Percentiles rank a stretch among this genome's conserved stretches.
Conservation (phyloP, 2,888 invertebrate genomes). For the Hoplodrina blanda region DNA sequence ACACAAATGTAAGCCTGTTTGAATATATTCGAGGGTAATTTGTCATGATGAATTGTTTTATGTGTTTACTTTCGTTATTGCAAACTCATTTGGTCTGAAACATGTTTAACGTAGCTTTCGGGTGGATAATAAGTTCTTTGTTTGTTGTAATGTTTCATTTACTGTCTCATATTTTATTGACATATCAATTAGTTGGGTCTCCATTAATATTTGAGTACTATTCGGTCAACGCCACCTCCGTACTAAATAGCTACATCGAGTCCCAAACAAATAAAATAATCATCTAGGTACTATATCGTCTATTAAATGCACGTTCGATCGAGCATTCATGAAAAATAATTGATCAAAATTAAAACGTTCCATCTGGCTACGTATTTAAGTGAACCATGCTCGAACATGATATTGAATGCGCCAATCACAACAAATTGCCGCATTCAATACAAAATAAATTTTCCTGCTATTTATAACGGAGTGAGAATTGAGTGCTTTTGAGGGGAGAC, state of each 20-base stretch:
- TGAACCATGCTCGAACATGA: constrained; percentile 11
- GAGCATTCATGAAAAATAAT: constrained; percentile 30
- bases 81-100: constrained; percentile 31
- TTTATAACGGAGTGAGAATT: constrained; percentile 55
- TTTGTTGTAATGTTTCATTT: neutral
- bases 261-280: neutral
- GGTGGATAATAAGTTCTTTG: neutral
- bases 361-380: constrained; percentile 19
- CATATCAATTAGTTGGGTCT: neutral
- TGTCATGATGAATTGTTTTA: constrained; percentile 46
- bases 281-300: constrained; percentile 1
- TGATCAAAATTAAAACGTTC: constrained; percentile 45
- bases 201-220: neutral
- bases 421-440: constrained; percentile 53
- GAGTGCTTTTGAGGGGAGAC: constrained; percentile 47
- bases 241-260: too few species aligned
- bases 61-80: constrained; percentile 45
- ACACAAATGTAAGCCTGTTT: constrained; percentile 52
- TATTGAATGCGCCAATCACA: constrained; percentile 52
- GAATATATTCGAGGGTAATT: constrained; percentile 54
- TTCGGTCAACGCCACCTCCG: neutral
- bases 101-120: constrained; percentile 13
- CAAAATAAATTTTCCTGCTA: constrained; percentile 47
- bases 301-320: neutral
- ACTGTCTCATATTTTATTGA: neutral